Conservation (phyloP, 1,140 invertebrate species). For the Chrysomallon squamiferum region DNA sequence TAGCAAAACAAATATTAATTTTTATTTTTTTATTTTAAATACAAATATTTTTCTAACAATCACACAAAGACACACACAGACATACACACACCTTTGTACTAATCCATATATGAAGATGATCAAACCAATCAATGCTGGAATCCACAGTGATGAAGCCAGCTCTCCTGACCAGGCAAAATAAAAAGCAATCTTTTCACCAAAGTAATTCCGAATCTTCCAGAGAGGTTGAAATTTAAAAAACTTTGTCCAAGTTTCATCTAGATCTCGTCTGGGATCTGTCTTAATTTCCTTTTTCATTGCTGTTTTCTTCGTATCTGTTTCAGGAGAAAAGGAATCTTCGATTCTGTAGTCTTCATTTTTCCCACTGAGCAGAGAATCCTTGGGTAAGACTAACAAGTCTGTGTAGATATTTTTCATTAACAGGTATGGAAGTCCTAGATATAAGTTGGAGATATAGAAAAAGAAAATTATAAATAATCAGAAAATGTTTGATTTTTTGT, state of each 20-base stretch:
- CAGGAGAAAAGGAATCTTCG: slow-evolving; percentile 5
- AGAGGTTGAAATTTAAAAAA: slow-evolving; percentile 60
- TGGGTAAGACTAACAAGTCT: slow-evolving; percentile 60
- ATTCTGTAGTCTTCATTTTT: slow-evolving; percentile 20
- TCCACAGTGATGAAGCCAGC: slow-evolving; percentile 56
- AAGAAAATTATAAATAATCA: no score
- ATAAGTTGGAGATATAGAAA: no score
- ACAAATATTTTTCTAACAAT: not conserved
- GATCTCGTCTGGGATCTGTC: slow-evolving; percentile 28
- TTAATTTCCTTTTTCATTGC: no score
- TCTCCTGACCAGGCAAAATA: slow-evolving; percentile 65
- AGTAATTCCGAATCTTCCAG: slow-evolving; percentile 63
- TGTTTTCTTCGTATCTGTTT: not conserved
- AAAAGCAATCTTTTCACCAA: slow-evolving; percentile 65
- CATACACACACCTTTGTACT: slow-evolving; percentile 41
- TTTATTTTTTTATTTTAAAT: not conserved
- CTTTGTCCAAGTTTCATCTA: slow-evolving; percentile 55
- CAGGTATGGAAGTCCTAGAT: slow-evolving; percentile 60
- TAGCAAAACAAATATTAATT: not conserved
- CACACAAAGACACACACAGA: not conserved
- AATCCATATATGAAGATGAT: slow-evolving; percentile 62
- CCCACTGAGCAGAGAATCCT: slow-evolving; percentile 37
- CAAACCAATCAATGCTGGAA: slow-evolving; percentile 62
- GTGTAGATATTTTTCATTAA: slow-evolving; percentile 56
- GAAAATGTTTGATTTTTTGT: no score